Percentiles rank a stretch among this genome's conserved stretches.
phyloP scores from a whole-genome alignment of 2,113 vertebrate species.

The Dendropsophus ebraccatus region DNA sequence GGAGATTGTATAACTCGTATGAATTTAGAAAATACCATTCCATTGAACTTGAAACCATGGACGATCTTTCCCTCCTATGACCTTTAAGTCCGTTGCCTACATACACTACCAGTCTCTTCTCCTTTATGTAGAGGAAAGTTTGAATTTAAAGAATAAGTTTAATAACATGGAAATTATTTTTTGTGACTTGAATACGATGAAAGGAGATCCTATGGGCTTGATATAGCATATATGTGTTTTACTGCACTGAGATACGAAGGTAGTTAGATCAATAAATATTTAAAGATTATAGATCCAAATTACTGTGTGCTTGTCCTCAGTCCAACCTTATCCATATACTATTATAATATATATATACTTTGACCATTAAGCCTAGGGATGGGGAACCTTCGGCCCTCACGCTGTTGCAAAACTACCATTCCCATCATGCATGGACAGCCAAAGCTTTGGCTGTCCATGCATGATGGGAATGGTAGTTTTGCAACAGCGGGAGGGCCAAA shows the following conservation, averaged over 20 bases:
- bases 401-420: too few species aligned
- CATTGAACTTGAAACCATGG: not conserved
- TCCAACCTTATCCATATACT: not conserved
- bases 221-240: slow-evolving; percentile 17
- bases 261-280: not conserved
- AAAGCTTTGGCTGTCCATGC: too few species aligned
- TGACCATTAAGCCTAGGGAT: not conserved
- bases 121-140: not conserved
- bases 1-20: too few species aligned
- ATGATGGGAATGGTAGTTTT: too few species aligned
- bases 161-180: not conserved
- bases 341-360: not conserved
- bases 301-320: not conserved
- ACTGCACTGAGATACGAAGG: slow-evolving; percentile 20
- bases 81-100: not conserved
- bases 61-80: not conserved
- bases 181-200: slow-evolving; percentile 13
- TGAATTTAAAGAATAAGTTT: not conserved
- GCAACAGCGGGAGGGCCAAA: too few species aligned
- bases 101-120: not conserved
- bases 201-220: not conserved
- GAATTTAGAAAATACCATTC: not conserved
- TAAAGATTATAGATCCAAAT: not conserved
- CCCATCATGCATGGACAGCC: too few species aligned
- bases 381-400: too few species aligned